phyloP scores from a whole-genome alignment of 2,888 invertebrate species.

The Lutraria lutraria region DNA sequence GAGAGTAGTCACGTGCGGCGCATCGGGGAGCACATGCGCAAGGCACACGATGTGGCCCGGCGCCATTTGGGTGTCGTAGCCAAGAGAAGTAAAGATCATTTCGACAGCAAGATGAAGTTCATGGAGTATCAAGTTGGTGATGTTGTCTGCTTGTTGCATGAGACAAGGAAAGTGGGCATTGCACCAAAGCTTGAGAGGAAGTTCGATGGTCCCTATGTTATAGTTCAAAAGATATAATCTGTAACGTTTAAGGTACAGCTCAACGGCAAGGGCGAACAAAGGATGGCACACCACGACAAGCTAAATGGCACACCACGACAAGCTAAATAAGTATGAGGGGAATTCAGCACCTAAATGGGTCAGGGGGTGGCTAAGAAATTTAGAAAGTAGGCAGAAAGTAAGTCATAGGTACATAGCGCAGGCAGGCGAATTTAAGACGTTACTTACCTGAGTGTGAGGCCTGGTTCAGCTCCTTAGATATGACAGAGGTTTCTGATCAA shows the following conservation, averaged over 20 bases:
- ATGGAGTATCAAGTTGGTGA: slow-evolving; percentile 5
- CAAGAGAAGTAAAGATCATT: slow-evolving; percentile 19
- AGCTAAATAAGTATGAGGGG: slow-evolving; percentile 56
- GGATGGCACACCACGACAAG: too few relatives aligned
- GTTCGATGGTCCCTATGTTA: slow-evolving; percentile 57
- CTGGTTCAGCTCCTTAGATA: too few relatives aligned
- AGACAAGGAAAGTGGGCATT: slow-evolving; percentile 47
- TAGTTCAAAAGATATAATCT: slow-evolving; percentile 39
- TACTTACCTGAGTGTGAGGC: too few relatives aligned
- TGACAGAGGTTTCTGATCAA: too few relatives aligned
- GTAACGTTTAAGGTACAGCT: slow-evolving; percentile 50
- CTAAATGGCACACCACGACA: slow-evolving; percentile 53
- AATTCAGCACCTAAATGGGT: slow-evolving; percentile 33
- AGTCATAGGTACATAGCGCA: too few relatives aligned
- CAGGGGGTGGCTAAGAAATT: too few relatives aligned
- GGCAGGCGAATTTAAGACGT: too few relatives aligned
- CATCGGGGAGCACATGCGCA: not conserved
- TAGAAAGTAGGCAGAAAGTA: too few relatives aligned
- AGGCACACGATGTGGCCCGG: slow-evolving; percentile 27
- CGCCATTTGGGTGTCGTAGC: not conserved
- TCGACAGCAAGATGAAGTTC: not conserved
- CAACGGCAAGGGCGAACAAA: slow-evolving; percentile 15
- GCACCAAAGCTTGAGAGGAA: slow-evolving; percentile 54
- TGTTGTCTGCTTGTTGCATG: slow-evolving; percentile 54
- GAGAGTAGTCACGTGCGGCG: not conserved